Conservation (phyloP, 2,797 vertebrate species). For the Netta rufina region DNA sequence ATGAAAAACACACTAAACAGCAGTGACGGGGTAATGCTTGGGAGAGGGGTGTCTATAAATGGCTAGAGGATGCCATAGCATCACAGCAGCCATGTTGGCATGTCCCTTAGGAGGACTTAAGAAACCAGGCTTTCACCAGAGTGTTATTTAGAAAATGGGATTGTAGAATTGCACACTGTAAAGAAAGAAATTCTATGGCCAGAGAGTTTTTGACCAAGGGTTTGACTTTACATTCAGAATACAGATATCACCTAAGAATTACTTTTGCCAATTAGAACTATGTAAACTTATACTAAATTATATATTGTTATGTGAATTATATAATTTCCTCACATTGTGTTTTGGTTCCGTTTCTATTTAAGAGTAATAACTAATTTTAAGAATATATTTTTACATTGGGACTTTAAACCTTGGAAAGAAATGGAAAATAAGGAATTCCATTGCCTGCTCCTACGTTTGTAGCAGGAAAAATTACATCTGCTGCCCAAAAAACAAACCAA, state of each 20-base stretch:
- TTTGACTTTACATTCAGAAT: not conserved
- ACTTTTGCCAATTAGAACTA: not conserved
- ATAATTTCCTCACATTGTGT: not conserved
- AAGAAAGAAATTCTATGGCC: not conserved
- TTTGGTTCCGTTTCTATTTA: not conserved
- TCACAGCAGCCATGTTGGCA: not conserved
- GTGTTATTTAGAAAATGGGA: not conserved
- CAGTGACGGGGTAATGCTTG: not conserved
- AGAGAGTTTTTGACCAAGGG: not conserved
- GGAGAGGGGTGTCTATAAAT: not conserved
- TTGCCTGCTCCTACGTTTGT: not conserved
- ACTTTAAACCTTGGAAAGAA: not conserved
- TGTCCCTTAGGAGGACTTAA: not conserved
- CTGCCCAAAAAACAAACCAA: not conserved
- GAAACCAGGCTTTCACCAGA: not conserved
- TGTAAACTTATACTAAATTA: not conserved
- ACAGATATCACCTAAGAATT: not conserved
- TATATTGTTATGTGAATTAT: not conserved
- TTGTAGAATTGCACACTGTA: not conserved
- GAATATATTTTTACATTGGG: not conserved
- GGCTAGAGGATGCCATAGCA: not conserved
- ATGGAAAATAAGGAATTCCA: not conserved
- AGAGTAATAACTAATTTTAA: not conserved
- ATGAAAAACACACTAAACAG: not conserved
- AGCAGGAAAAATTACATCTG: not conserved